Evolutionary conservation across 2,888 invertebrate genomes (phyloP).

Genomic region (Prosopocoilus inquinatus): DNA sequence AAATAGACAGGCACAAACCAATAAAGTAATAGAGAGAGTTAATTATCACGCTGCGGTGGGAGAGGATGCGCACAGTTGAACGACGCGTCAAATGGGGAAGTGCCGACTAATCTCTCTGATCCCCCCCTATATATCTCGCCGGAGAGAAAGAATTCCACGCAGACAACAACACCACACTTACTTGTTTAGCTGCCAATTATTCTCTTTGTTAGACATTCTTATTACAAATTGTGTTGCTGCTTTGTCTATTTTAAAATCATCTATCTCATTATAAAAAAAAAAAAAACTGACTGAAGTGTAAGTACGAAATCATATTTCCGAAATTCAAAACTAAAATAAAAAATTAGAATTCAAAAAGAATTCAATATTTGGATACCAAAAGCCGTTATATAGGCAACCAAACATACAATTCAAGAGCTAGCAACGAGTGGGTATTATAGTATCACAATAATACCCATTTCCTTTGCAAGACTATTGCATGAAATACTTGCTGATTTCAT

Average conservation of each 20-base stretch:
- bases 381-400: too few relatives aligned
- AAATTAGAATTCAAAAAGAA: too few relatives aligned
- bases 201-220: neutral
- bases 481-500: too few relatives aligned
- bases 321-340: too few relatives aligned
- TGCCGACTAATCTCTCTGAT: constrained; percentile 11
- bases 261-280: neutral
- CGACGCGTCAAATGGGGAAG: constrained; percentile 14
- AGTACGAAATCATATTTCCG: neutral
- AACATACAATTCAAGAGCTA: too few relatives aligned
- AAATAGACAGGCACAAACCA: constrained; percentile 50
- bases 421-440: too few relatives aligned
- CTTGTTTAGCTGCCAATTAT: neutral
- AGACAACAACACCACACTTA: constrained; percentile 3
- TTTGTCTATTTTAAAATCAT: neutral
- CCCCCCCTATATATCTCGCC: constrained; percentile 1
- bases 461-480: too few relatives aligned
- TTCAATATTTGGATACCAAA: too few relatives aligned
- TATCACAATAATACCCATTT: too few relatives aligned
- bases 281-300: neutral
- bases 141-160: constrained; percentile 5
- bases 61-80: constrained; percentile 9
- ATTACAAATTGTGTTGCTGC: neutral
- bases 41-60: constrained; percentile 39
- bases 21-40: constrained; percentile 52